A percentile compares a stretch with the other conserved stretches of the same genome.
Evolutionary conservation across 2,113 vertebrate genomes (phyloP).

Genomic region (Casuarius casuarius): DNA sequence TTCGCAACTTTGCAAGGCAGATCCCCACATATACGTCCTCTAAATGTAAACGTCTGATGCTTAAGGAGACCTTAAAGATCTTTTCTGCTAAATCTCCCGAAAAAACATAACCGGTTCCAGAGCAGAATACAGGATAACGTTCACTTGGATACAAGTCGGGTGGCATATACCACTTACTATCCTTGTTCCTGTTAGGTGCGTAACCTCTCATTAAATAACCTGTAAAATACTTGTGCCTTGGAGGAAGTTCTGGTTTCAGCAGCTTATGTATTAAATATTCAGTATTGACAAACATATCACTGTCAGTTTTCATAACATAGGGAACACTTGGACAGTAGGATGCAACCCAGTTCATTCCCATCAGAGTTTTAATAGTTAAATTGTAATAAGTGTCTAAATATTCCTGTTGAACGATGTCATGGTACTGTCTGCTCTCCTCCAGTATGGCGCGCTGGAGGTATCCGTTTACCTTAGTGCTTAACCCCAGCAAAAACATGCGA

Average conservation of each 20-base stretch:
- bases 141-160: constrained; percentile 89
- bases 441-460: constrained; percentile 83
- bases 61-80: constrained; percentile 88
- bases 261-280: constrained; percentile 94
- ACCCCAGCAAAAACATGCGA: constrained; percentile 89
- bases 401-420: constrained; percentile 94
- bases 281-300: constrained; percentile 97
- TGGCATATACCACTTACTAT: constrained; percentile 98
- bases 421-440: constrained; percentile 88
- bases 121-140: constrained; percentile 95
- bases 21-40: constrained; percentile 97
- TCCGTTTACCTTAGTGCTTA: constrained; percentile 79
- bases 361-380: constrained; percentile 94
- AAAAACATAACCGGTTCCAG: constrained; percentile 96
- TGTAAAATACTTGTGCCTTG: constrained; percentile 89
- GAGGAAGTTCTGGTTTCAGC: constrained; percentile 85
- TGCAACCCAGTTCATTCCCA: constrained; percentile 98
- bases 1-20: constrained; percentile 89
- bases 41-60: constrained; percentile 87
- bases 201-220: constrained; percentile 93
- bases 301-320: constrained; percentile 98
- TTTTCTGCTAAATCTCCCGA: constrained; percentile 92
- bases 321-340: constrained; percentile 84
- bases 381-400: constrained; percentile 95
- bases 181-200: constrained; percentile 91